Evolutionary conservation across 1,140 invertebrate genomes (phyloP).

Genomic region (Bursaphelenchus mucronatus): DNA sequence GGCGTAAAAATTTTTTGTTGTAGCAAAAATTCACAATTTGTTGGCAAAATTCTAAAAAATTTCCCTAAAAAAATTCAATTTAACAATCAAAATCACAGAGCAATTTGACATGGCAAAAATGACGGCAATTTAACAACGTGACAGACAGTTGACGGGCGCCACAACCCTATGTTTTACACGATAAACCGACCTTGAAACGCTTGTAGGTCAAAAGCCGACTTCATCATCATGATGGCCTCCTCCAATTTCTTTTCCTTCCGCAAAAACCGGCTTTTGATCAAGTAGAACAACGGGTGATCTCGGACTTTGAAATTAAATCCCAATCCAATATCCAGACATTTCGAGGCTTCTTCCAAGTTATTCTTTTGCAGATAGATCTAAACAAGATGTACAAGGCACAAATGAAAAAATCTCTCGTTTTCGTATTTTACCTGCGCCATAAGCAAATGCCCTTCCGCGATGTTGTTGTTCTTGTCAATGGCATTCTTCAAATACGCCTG

Average conservation of each 20-base stretch:
- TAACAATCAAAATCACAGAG: too few relatives aligned
- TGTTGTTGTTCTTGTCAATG: slow-evolving; percentile 72
- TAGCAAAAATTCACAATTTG: too few relatives aligned
- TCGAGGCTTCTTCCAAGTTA: slow-evolving; percentile 47
- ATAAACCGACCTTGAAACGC: slow-evolving; percentile 52
- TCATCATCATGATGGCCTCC: slow-evolving; percentile 73
- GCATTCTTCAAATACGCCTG: slow-evolving; percentile 70
- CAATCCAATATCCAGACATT: slow-evolving; percentile 48
- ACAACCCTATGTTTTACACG: too few relatives aligned
- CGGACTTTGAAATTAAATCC: slow-evolving; percentile 71
- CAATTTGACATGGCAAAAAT: too few relatives aligned
- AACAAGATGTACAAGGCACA: not conserved
- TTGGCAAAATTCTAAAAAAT: too few relatives aligned
- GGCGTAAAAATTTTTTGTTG: too few relatives aligned
- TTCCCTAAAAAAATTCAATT: too few relatives aligned
- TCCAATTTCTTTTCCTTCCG: slow-evolving; percentile 72
- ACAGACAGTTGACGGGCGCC: too few relatives aligned
- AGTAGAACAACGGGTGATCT: slow-evolving; percentile 82
- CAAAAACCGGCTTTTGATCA: slow-evolving; percentile 76
- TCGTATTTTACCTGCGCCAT: slow-evolving; percentile 70
- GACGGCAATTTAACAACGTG: too few relatives aligned
- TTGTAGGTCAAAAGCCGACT: slow-evolving; percentile 68
- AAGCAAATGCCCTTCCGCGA: slow-evolving; percentile 76
- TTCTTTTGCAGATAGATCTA: slow-evolving; percentile 46
- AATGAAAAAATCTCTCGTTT: slow-evolving; percentile 14